Evolutionary conservation across 2,888 invertebrate species (phyloP), one percentile per base, ranked within the genome.

Genomic region (Margaritifera margaritifera): DNA sequence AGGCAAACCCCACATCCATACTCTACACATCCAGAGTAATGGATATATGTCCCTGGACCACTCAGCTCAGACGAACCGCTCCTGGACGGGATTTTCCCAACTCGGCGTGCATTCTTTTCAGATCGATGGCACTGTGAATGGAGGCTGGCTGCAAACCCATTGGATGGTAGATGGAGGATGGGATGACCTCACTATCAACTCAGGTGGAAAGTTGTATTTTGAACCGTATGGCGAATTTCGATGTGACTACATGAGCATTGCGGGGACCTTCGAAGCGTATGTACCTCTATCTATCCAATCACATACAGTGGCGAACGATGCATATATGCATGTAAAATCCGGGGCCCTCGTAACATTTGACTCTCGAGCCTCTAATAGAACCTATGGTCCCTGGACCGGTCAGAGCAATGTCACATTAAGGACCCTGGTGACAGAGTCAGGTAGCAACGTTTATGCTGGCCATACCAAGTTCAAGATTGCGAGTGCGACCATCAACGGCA

Each of bases 31-130:
- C 11, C 79, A 74, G 11, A 62, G 62, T 24, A 69, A 69, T 59
- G 83, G 80, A 20, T 71, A 62, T 1, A n/a, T 83, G 8, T 72
- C 66, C 15, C 68, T 83, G 19, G 83, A 83, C 59, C 66, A 72
- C 24, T 19, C 11, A 1, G 78, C 68, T 24, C 80, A 78, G 25
- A 55, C 20, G 18, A 64, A 65, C 15, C 71, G 68, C 42, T 55
- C 55, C 2, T 79, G 76, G 80, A 76, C 76, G 8, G 75, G 75
- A 1, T 61, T 63, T 4, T 84, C 84, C 2, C 27, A 59, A 22
- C 55, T 82, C 24, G 72, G 64, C 3, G 65, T 78, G n/a, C 71
- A 77, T 53, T 62, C 63, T 18, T 56, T 82, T 19, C 68, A 69
- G 31, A 64, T 84, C 11, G 54, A 74, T 53, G 84, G 84, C 15